These are phyloP conservation scores for Melipona bicolor DNA, from an alignment of 2,888 invertebrate species.

Conservation along the genomic window DNA sequence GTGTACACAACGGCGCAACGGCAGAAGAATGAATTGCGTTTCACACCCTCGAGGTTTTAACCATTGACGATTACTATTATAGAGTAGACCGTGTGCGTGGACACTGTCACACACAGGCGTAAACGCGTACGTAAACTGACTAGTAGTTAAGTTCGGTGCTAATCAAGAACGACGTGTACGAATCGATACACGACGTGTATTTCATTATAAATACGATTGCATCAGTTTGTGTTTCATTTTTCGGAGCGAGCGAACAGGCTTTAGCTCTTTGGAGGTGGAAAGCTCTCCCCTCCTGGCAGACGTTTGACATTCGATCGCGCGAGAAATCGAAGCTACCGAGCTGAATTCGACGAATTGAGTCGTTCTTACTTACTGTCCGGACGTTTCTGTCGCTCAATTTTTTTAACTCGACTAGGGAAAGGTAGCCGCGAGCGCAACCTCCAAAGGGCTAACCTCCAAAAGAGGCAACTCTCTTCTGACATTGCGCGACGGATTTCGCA, in stretches of 20 bases:
- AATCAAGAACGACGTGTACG: conserved; percentile 55
- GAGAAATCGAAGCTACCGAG: background rate
- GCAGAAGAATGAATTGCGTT: conserved; percentile 62
- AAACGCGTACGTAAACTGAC: conserved; percentile 50
- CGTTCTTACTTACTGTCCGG: too few species aligned
- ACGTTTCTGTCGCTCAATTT: too few species aligned
- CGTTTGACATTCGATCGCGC: background rate
- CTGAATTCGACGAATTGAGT: too few species aligned
- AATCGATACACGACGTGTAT: conserved; percentile 28
- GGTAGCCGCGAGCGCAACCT: background rate
- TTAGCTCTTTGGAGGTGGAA: conserved; percentile 43
- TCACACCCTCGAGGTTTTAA: conserved; percentile 52
- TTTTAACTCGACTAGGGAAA: too few species aligned
- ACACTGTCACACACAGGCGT: conserved; percentile 27
- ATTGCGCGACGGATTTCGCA: conserved; percentile 59
- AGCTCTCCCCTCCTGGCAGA: too few species aligned
- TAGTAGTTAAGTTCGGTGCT: conserved; percentile 69
- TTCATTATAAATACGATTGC: conserved; percentile 46
- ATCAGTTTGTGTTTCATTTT: conserved; percentile 27
- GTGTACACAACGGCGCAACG: conserved; percentile 61
- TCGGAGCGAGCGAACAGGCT: conserved; percentile 6
- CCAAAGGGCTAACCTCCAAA: conserved; percentile 45
- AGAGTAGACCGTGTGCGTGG: conserved; percentile 46
- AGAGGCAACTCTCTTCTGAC: conserved; percentile 58
- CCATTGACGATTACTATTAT: conserved; percentile 40